Evolutionary conservation across 37 sponge, comb jelly and placozoan species (phyloP).

Genomic region (Axinella damicornis): DNA sequence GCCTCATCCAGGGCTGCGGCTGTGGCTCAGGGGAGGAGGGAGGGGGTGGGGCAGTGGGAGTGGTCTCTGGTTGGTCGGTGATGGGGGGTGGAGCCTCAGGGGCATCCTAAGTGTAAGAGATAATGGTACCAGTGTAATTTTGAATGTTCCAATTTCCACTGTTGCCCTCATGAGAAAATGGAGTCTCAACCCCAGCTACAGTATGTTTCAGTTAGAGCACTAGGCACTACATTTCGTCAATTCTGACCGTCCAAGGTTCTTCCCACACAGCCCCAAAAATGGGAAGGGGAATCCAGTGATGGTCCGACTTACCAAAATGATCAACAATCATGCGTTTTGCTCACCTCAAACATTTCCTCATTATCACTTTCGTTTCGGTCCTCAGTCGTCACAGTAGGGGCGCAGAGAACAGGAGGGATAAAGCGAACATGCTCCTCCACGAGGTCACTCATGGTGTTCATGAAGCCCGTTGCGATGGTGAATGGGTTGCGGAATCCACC

Average conservation of each 20-base stretch:
- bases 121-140: not conserved
- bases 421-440: conserved; percentile 30
- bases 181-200: too few species aligned
- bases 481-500: conserved; percentile 40
- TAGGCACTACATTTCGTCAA: too few species aligned
- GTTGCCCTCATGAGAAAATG: too few species aligned
- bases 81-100: not conserved
- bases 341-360: conserved; percentile 49
- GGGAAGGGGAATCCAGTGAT: too few species aligned
- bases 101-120: conserved; percentile 14
- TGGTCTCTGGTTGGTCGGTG: not conserved
- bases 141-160: too few species aligned
- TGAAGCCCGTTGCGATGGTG: conserved; percentile 58
- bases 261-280: too few species aligned
- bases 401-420: not conserved
- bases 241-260: too few species aligned
- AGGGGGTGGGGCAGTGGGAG: conserved; percentile 32
- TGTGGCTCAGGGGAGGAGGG: not conserved
- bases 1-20: not conserved
- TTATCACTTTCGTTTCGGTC: conserved; percentile 2
- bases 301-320: too few species aligned
- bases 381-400: not conserved
- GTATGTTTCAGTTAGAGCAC: too few species aligned
- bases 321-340: too few species aligned
- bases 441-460: conserved; percentile 60